Percentiles rank a stretch among this genome's conserved stretches.
phyloP scores from a whole-genome alignment of 1,140 invertebrate species.

The Frieseomelitta varia region DNA sequence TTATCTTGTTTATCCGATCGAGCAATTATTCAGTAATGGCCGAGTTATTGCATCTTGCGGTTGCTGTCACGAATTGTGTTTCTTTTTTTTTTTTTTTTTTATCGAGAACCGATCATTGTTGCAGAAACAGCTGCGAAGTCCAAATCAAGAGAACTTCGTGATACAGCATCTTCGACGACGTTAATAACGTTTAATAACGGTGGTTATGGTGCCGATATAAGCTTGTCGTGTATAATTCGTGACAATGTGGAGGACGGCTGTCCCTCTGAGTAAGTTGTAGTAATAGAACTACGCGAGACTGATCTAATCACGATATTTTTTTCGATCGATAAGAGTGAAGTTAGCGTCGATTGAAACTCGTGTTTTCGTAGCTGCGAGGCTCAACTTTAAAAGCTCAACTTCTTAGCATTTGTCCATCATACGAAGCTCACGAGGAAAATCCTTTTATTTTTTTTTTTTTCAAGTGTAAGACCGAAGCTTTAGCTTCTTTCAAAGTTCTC shows the following conservation, averaged over 20 bases:
- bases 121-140: slow-evolving; percentile 48
- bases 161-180: background rate
- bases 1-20: background rate
- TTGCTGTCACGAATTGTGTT: too few species aligned
- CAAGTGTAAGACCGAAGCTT: too few species aligned
- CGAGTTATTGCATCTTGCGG: background rate
- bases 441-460: too few species aligned
- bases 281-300: too few species aligned
- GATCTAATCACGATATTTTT: too few species aligned
- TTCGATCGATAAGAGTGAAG: too few species aligned
- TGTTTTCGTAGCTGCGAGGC: too few species aligned
- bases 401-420: too few species aligned
- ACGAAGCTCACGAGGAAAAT: too few species aligned
- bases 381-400: too few species aligned
- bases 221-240: background rate
- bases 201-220: background rate
- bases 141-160: slow-evolving; percentile 20
- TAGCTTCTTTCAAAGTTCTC: too few species aligned
- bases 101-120: slow-evolving; percentile 39
- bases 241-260: background rate
- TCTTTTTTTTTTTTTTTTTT: slow-evolving; percentile 15
- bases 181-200: slow-evolving; percentile 19
- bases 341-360: too few species aligned
- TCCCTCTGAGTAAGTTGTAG: background rate
- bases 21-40: background rate